Conservation (phyloP, 92 coral and sea anemone species). For the Bergia puertoricense region DNA sequence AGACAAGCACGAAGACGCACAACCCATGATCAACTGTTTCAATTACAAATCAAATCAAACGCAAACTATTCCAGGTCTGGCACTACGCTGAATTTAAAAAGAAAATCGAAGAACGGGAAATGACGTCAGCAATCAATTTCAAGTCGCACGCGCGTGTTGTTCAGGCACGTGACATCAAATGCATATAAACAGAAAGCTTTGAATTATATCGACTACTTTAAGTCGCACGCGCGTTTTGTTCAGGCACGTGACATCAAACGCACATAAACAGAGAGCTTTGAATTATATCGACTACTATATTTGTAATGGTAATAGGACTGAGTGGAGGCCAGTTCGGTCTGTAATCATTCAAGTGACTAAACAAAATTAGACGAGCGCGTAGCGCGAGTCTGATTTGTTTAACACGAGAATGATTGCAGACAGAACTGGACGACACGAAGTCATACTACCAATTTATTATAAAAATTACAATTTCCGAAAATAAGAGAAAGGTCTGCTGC, state of each 20-base stretch:
- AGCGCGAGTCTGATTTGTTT: no score
- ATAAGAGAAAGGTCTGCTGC: no score
- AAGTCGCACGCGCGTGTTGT: background rate
- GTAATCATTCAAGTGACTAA: no score
- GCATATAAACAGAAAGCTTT: no score
- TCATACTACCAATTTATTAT: no score
- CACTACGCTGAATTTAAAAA: background rate
- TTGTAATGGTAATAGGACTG: no score
- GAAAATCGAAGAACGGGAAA: background rate
- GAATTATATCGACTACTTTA: background rate
- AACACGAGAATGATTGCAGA: no score
- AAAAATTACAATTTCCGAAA: no score
- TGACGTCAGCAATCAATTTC: conserved; percentile 34
- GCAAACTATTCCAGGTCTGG: background rate
- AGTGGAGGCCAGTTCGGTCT: no score
- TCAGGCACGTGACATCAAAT: background rate
- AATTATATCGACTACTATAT: background rate
- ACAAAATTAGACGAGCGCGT: no score
- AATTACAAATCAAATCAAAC: background rate
- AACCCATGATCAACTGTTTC: conserved; percentile 6
- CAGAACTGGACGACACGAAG: no score
- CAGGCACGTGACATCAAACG: background rate
- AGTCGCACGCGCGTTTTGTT: background rate
- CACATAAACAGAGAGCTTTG: no score
- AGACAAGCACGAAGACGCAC: conserved; percentile 2